phyloP scores from a whole-genome alignment of 2,888 invertebrate species.

The Dynastes maya region DNA sequence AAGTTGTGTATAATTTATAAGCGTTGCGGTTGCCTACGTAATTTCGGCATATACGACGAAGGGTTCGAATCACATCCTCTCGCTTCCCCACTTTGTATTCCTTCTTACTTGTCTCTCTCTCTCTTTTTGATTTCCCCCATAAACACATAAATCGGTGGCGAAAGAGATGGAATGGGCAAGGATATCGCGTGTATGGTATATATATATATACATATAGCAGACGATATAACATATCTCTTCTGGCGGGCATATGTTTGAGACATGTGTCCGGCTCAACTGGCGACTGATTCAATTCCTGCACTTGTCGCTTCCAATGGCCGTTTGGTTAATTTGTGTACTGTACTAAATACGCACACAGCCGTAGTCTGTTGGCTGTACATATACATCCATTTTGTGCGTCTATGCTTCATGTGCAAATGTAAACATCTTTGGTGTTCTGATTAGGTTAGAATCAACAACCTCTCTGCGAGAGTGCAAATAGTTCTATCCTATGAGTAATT shows the following conservation, averaged over 20 bases:
- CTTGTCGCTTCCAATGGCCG: conserved; percentile 37
- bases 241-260: conserved; percentile 28
- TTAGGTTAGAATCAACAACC: too few relatives aligned
- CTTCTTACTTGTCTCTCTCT: too few relatives aligned
- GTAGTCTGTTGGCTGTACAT: too few relatives aligned
- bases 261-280: conserved; percentile 44
- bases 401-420: too few relatives aligned
- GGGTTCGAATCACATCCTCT: background rate
- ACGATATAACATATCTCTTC: conserved; percentile 14
- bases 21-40: conserved; percentile 37
- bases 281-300: conserved; percentile 45
- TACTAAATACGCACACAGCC: background rate
- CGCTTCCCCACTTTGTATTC: background rate
- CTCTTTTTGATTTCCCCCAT: background rate
- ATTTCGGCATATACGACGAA: background rate
- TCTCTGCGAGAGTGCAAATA: too few relatives aligned
- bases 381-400: too few relatives aligned
- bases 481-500: too few relatives aligned
- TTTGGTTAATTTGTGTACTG: conserved; percentile 22
- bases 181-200: background rate
- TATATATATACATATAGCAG: background rate
- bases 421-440: too few relatives aligned
- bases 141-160: background rate
- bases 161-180: background rate
- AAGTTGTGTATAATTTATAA: conserved; percentile 41